Conservation (phyloP, 2,888 invertebrate species). For the Diadromus collaris region DNA sequence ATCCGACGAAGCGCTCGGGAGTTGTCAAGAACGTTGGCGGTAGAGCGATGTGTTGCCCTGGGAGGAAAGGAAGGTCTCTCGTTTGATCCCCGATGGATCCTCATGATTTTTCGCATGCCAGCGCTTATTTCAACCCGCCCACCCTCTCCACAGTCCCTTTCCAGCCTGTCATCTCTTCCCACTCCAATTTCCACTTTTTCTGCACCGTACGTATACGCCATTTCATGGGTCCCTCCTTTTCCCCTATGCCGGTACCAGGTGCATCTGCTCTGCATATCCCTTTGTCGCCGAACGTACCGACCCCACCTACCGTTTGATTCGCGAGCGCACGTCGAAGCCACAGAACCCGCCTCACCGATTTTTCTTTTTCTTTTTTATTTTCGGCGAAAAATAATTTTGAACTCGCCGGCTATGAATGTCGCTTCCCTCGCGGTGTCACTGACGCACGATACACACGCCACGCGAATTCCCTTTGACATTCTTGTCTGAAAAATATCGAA, state of each 20-base stretch:
- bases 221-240: slow-evolving; percentile 7
- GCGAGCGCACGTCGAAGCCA: neutral
- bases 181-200: slow-evolving; percentile 9
- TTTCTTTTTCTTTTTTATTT: too few species aligned
- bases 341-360: neutral
- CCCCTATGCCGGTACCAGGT: slow-evolving; percentile 21
- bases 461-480: neutral
- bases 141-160: neutral
- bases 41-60: neutral
- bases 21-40: neutral
- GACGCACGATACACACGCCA: neutral
- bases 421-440: neutral
- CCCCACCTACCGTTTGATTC: slow-evolving; percentile 8
- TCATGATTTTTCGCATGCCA: slow-evolving; percentile 19
- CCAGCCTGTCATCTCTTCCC: neutral
- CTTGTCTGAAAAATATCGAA: slow-evolving; percentile 1
- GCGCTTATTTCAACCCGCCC: slow-evolving; percentile 8
- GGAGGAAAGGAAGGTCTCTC: neutral
- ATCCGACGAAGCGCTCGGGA: neutral
- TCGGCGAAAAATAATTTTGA: slow-evolving; percentile 33
- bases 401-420: slow-evolving; percentile 6
- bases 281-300: slow-evolving; percentile 22
- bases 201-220: neutral
- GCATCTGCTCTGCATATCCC: slow-evolving; percentile 27
- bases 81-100: slow-evolving; percentile 17